A percentile compares a stretch with the other conserved stretches of the same genome.
These are phyloP conservation scores for Tetraodon nigroviridis DNA, from an alignment of 2,113 vertebrate genomes.

Conservation along the genomic window DNA sequence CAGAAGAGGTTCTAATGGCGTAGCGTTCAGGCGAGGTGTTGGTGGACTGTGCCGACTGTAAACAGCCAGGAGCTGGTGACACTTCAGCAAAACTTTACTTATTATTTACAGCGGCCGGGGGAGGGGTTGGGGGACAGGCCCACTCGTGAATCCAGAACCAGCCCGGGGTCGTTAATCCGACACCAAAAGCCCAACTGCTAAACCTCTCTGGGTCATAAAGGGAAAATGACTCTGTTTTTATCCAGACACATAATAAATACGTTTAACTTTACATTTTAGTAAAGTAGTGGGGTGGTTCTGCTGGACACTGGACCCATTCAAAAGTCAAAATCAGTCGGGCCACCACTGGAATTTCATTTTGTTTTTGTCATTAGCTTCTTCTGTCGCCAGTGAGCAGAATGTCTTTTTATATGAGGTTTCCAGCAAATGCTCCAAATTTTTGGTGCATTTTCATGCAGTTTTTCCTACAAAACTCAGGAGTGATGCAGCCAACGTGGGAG, in stretches of 20 bases:
- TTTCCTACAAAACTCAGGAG: slow-evolving; percentile 15
- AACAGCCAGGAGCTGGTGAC: slow-evolving; percentile 16
- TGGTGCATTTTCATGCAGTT: background rate
- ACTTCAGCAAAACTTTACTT: background rate
- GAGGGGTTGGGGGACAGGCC: background rate
- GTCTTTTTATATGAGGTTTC: background rate
- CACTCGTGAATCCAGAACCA: background rate
- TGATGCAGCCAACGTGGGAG: slow-evolving; percentile 23
- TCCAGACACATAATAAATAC: too few relatives aligned
- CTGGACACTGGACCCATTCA: background rate
- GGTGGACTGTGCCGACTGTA: background rate
- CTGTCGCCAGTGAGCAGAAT: background rate
- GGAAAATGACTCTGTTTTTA: background rate
- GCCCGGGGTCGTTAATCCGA: background rate
- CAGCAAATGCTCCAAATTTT: too few relatives aligned
- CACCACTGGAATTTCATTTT: too few relatives aligned
- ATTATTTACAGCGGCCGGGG: background rate
- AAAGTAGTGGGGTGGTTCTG: too few relatives aligned
- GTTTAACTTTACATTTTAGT: too few relatives aligned
- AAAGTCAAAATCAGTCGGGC: too few relatives aligned
- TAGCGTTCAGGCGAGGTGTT: background rate
- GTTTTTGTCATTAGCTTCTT: too few relatives aligned
- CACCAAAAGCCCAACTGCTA: background rate
- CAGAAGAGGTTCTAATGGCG: slow-evolving; percentile 51
- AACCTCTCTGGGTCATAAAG: background rate